Base-by-base conservation (phyloP, 2,113 vertebrate species). In the Eretmochelys imbricata region DNA sequence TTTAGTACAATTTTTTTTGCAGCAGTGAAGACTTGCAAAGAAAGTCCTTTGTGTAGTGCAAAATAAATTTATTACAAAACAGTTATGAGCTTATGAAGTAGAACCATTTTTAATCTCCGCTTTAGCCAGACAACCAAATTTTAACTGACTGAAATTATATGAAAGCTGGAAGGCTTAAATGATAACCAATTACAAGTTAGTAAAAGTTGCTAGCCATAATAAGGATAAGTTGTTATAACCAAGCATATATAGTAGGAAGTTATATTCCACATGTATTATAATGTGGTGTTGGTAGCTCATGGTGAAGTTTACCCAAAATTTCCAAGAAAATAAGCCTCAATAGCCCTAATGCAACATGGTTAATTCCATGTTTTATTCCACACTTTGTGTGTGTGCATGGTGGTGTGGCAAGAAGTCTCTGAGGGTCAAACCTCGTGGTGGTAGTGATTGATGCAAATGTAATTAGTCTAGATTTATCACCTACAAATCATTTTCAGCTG, bases 21-120 rank as follows among this genome's bases (percentile, higher is more conserved):
- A 46, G n/a, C 38, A 50, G 69, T 16, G 65, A 79, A 57, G 54
- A 54, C 2, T 6, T 0, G 0, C 6, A 6, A 5, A 35, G 75
- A 90, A 78, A 17, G 16, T 7, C 13, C 10, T 54, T 50, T 57
- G 62, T 48, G 1, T 76, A 27, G 1, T 46, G 5, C 38, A 42
- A 59, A 89, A 72, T 17, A 65, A 91, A 62, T 17, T n/a, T 17
- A 1, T 8, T 53, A 11, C 79, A 65, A 79, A 91, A 49, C 10
- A 22, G 3, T 0, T 0, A 29, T 88, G 51, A 6, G 22, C 29
- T 5, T 42, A n/a, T 81, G 29, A 17, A 86, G 8, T 38, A 75
- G 59, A 38, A 84, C 48, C 57, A 5, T 7, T 31, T 80, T 31
- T n/a, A 2, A 53, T 2, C 54, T 38, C 6, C 1, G 22, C 16